Conservation (phyloP, 2,113 vertebrate species). For the Ursus arctos region DNA sequence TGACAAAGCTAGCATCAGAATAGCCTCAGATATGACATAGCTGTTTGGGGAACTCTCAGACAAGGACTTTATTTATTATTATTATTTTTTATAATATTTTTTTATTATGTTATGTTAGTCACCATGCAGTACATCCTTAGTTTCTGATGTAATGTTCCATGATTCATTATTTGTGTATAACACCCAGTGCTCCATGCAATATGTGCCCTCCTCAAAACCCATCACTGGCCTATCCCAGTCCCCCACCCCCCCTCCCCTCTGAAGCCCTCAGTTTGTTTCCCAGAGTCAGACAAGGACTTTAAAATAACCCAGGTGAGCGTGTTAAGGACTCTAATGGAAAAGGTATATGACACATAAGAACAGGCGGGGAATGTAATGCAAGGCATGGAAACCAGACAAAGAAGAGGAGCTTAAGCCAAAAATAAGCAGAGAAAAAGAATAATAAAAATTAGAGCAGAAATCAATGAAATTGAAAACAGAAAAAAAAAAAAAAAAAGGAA, state of each 20-base stretch:
- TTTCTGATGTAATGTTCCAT: too few relatives aligned
- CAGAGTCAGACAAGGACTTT: neutral
- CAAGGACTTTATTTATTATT: neutral
- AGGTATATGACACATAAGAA: neutral
- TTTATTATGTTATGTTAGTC: too few relatives aligned
- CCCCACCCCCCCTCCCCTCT: too few relatives aligned
- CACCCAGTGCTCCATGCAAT: too few relatives aligned
- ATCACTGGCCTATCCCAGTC: too few relatives aligned
- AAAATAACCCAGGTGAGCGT: neutral
- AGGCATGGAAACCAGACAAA: neutral
- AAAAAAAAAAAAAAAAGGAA: neutral
- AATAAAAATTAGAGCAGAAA: neutral
- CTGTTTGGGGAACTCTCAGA: neutral
- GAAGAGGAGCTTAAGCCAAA: neutral
- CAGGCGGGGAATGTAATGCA: neutral
- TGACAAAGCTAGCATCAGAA: neutral
- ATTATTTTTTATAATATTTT: too few relatives aligned
- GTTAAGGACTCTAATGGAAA: neutral
- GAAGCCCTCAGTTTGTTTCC: too few relatives aligned
- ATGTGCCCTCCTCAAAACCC: too few relatives aligned
- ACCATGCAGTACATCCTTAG: too few relatives aligned
- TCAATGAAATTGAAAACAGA: constrained; percentile 14
- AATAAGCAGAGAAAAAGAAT: constrained; percentile 12
- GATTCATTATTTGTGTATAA: too few relatives aligned
- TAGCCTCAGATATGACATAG: neutral